Evolutionary conservation across 2,113 vertebrate species (phyloP).

Genomic region (Silurus glanis): DNA sequence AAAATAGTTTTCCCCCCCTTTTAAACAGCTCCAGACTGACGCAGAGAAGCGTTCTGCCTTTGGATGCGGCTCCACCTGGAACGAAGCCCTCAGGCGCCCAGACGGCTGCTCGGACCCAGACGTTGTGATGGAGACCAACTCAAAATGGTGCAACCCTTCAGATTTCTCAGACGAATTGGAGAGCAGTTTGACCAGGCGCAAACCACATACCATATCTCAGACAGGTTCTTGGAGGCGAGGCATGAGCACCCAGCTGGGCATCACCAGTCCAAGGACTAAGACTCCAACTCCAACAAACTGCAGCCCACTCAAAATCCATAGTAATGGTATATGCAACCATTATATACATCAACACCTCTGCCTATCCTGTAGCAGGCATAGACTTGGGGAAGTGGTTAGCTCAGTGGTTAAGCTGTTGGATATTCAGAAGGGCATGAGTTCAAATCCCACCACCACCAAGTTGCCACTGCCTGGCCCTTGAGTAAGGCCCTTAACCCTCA

Average conservation of each 20-base stretch:
- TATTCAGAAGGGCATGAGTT: too few relatives aligned
- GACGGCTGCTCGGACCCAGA: constrained; percentile 81
- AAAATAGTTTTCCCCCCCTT: background rate
- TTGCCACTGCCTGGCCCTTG: too few relatives aligned
- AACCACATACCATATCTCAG: constrained; percentile 74
- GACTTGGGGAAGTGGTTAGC: too few relatives aligned
- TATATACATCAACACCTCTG: background rate
- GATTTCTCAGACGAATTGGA: constrained; percentile 85
- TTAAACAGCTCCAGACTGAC: constrained; percentile 73
- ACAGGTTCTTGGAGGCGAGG: constrained; percentile 86
- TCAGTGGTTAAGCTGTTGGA: too few relatives aligned
- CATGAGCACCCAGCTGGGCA: constrained; percentile 78
- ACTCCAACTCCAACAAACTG: constrained; percentile 71
- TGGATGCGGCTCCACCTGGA: constrained; percentile 76
- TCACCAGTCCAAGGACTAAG: constrained; percentile 74
- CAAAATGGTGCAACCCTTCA: constrained; percentile 82
- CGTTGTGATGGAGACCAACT: constrained; percentile 80
- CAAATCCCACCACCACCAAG: too few relatives aligned
- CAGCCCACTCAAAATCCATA: constrained; percentile 79
- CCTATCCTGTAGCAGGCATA: background rate
- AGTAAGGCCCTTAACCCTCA: too few relatives aligned
- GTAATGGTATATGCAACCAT: constrained; percentile 71
- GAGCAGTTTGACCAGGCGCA: constrained; percentile 74
- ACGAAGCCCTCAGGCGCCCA: constrained; percentile 79
- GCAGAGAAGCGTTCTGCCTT: constrained; percentile 82